phyloP scores from a whole-genome alignment of 2,888 invertebrate species.

The Drosophila cognata region DNA sequence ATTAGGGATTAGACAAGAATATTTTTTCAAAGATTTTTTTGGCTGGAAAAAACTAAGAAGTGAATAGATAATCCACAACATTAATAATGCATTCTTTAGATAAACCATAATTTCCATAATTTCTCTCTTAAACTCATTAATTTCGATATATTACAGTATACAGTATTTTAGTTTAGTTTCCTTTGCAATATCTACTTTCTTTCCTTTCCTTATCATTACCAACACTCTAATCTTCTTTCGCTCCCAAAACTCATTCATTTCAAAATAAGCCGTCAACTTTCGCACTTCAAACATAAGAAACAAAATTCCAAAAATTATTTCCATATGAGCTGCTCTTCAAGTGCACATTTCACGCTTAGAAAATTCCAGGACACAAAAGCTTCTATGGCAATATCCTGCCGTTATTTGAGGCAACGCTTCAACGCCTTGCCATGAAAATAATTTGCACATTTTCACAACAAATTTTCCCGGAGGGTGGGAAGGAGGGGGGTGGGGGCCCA shows the following conservation, averaged over 20 bases:
- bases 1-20: not conserved
- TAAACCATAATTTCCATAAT: not conserved
- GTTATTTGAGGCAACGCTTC: conserved; percentile 59
- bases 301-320: conserved; percentile 30
- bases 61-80: not conserved
- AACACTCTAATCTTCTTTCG: not conserved
- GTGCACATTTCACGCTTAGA: conserved; percentile 7
- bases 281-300: conserved; percentile 12
- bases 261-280: conserved; percentile 11
- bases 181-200: not conserved
- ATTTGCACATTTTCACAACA: conserved; percentile 38
- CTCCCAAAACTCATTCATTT: conserved; percentile 19
- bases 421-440: conserved; percentile 69
- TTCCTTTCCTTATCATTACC: not conserved
- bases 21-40: not conserved
- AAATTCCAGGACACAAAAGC: conserved; percentile 20
- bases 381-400: conserved; percentile 39
- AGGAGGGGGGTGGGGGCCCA: conserved; percentile 15
- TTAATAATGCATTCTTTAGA: not conserved
- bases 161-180: not conserved
- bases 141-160: not conserved
- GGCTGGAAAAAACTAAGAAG: not conserved
- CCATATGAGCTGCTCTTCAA: conserved; percentile 51
- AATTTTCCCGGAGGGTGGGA: not conserved
- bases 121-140: conserved; percentile 20